Conservation (phyloP, 2,113 vertebrate species). For the Bucco capensis region DNA sequence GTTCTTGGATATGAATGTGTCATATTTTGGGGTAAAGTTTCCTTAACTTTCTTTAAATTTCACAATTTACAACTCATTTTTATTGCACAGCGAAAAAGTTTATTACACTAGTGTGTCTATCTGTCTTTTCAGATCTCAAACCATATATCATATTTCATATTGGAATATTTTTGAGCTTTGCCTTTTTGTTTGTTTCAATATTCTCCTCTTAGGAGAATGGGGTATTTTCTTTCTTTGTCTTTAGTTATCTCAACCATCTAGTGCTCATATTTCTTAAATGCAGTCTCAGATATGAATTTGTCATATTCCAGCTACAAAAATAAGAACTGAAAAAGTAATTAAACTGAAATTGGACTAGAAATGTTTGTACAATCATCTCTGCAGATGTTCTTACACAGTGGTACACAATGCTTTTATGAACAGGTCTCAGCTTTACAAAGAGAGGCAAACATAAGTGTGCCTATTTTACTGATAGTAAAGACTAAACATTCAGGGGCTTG, state of each 20-base stretch:
- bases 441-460: background rate
- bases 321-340: background rate
- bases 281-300: background rate
- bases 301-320: background rate
- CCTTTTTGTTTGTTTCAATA: background rate
- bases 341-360: background rate
- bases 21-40: rapidly evolving
- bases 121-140: background rate
- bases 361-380: background rate
- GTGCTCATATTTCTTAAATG: background rate
- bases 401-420: background rate
- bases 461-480: background rate
- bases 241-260: background rate
- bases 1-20: background rate
- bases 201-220: background rate
- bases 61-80: background rate
- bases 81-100: background rate
- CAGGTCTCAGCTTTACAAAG: background rate
- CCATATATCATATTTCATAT: background rate
- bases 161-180: background rate
- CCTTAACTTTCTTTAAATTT: background rate
- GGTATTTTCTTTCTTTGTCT: background rate
- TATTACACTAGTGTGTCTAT: background rate
- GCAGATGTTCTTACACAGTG: background rate
- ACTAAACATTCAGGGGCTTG: background rate